Evolutionary conservation across 1,140 invertebrate species (phyloP).

Genomic region (Metaphire vulgaris): DNA sequence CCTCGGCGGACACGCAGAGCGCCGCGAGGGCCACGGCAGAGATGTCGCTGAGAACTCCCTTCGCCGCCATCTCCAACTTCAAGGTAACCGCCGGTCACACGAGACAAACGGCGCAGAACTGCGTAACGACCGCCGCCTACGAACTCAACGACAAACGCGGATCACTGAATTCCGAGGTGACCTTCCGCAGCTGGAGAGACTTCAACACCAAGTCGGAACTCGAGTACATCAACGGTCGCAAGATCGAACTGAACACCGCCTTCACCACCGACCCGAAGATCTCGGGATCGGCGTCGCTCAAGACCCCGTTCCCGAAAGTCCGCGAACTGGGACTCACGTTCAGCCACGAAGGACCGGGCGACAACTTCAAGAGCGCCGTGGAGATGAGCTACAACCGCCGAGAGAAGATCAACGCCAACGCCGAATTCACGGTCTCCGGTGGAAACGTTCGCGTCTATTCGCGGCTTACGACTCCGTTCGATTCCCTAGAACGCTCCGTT

Average conservation of each 20-base stretch:
- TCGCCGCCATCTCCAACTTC: neutral
- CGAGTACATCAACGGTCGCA: constrained; percentile 8
- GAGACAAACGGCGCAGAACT: neutral
- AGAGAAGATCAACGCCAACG: constrained; percentile 1
- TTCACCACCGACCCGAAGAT: neutral
- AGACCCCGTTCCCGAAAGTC: constrained; percentile 14
- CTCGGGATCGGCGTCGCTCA: neutral
- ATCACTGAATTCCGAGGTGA: neutral
- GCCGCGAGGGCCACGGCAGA: neutral
- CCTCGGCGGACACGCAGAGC: neutral
- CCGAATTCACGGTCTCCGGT: constrained; percentile 8
- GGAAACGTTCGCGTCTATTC: neutral
- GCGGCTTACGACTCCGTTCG: constrained; percentile 17
- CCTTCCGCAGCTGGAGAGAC: neutral
- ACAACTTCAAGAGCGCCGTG: constrained; percentile 21
- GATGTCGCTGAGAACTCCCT: neutral
- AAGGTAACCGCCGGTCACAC: neutral
- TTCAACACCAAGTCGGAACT: constrained; percentile 11
- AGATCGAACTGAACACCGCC: neutral
- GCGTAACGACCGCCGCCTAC: neutral
- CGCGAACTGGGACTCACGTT: constrained; percentile 7
- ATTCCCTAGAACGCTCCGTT: neutral
- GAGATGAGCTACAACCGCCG: neutral
- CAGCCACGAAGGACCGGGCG: constrained; percentile 21
- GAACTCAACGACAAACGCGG: neutral